Conservation (phyloP, 1,140 invertebrate species). For the Megalopta genalis region DNA sequence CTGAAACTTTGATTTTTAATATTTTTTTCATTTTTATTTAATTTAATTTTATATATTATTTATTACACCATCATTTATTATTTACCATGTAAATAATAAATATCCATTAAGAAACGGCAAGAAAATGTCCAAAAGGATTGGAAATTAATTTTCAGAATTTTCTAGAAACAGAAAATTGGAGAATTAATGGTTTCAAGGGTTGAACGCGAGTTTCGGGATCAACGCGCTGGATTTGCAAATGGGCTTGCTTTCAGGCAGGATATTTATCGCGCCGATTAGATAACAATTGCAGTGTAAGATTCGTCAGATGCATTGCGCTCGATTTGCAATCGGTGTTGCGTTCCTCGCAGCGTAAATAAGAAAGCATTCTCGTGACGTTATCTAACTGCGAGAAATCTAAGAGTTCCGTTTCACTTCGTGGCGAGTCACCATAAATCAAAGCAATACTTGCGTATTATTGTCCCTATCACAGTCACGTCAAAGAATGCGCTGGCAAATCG, state of each 20-base stretch:
- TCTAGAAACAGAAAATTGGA: no score
- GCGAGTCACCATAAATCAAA: constrained; percentile 31
- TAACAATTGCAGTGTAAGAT: background rate
- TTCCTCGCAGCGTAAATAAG: constrained; percentile 23
- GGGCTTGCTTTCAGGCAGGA: background rate
- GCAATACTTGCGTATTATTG: constrained; percentile 12
- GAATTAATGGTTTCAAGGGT: no score
- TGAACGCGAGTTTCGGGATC: background rate
- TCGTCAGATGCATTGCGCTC: background rate
- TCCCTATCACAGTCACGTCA: background rate
- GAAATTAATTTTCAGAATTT: no score
- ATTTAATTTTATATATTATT: no score
- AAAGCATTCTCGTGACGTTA: constrained; percentile 46
- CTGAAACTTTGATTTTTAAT: no score
- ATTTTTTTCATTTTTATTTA: no score
- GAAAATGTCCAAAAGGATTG: no score
- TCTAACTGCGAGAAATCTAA: constrained; percentile 48
- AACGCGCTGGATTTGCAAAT: background rate
- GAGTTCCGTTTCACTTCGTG: constrained; percentile 45
- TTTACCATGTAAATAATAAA: no score
- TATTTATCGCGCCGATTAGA: background rate
- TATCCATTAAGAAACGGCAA: no score
- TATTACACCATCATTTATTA: no score
- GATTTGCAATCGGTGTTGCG: constrained; percentile 34
- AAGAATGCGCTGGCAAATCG: background rate